Conservation (phyloP, 2,113 vertebrate genomes). For the Isurus oxyrinchus region DNA sequence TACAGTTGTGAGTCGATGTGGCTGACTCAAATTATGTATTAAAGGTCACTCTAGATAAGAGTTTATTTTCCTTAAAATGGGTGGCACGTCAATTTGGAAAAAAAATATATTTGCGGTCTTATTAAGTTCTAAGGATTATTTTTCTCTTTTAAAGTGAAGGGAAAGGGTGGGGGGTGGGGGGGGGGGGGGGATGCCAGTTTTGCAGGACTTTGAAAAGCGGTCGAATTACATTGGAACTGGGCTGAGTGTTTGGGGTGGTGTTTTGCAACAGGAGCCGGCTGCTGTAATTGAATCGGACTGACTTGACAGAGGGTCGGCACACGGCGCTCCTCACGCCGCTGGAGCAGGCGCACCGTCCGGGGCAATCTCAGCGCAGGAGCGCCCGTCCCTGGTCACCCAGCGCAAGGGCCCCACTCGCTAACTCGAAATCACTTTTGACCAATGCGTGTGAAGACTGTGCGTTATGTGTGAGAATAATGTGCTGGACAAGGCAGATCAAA, state of each 20-base stretch:
- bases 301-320: not conserved
- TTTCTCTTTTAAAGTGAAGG: too few relatives aligned
- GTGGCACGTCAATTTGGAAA: not conserved
- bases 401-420: not conserved
- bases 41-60: not conserved
- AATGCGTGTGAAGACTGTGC: not conserved
- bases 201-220: not conserved
- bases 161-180: not conserved
- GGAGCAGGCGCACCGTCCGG: not conserved
- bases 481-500: not conserved
- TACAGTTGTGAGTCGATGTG: too few relatives aligned
- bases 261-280: not conserved
- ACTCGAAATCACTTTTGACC: not conserved
- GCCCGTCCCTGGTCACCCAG: not conserved
- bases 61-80: not conserved
- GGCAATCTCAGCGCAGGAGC: not conserved
- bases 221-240: not conserved
- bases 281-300: not conserved
- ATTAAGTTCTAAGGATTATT: not conserved
- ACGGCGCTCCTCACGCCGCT: conserved; percentile 1
- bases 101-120: not conserved
- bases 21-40: not conserved
- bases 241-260: not conserved
- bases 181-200: not conserved
- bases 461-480: not conserved